phyloP scores from a whole-genome alignment of 2,888 invertebrate species.

The Mythimna impura region DNA sequence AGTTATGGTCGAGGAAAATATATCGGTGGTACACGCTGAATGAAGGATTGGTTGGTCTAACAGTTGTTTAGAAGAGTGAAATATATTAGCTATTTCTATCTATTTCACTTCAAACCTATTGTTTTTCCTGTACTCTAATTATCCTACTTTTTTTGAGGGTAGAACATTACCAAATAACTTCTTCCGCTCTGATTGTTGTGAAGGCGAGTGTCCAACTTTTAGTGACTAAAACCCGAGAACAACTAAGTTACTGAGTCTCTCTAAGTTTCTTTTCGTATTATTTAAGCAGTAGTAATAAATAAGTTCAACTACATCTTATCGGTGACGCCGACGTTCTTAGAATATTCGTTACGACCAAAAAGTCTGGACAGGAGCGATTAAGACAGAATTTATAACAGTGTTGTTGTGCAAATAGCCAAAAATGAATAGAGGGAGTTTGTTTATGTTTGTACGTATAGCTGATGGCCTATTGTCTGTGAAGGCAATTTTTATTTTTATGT shows the following conservation, averaged over 20 bases:
- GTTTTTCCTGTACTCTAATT: no score
- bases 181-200: no score
- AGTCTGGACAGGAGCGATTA: slow-evolving; percentile 52
- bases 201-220: no score
- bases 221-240: not conserved
- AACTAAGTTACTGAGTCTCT: not conserved
- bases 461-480: not conserved
- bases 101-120: not conserved
- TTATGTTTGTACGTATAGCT: slow-evolving; percentile 7
- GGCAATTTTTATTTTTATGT: slow-evolving; percentile 20
- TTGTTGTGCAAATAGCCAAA: slow-evolving; percentile 41
- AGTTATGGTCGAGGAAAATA: not conserved
- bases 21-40: not conserved
- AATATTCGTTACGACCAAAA: slow-evolving; percentile 41
- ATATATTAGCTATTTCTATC: not conserved
- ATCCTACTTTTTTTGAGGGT: no score
- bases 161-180: not conserved
- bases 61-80: not conserved
- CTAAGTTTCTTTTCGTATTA: slow-evolving; percentile 1
- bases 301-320: slow-evolving; percentile 44
- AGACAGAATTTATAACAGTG: slow-evolving; percentile 50
- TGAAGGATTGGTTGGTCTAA: not conserved
- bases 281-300: slow-evolving; percentile 43
- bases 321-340: slow-evolving; percentile 24
- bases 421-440: slow-evolving; percentile 35